Percentiles rank a stretch among this genome's conserved stretches.
phyloP scores from a whole-genome alignment of 2,888 invertebrate species.

The Agriopis leucophaearia region DNA sequence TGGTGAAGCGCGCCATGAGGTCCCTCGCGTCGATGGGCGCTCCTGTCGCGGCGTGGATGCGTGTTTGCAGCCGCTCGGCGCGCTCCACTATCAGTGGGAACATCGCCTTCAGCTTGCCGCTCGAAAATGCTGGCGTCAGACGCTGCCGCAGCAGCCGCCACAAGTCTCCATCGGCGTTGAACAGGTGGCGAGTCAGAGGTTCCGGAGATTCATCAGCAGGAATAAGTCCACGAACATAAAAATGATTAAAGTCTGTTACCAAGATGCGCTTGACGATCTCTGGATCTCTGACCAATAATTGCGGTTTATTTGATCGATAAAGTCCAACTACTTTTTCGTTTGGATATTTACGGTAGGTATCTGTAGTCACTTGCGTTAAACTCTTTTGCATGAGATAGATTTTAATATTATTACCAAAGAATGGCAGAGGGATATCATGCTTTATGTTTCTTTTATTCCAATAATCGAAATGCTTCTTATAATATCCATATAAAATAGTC shows the following conservation, averaged over 20 bases:
- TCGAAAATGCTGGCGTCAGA: constrained; percentile 68
- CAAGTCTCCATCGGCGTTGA: constrained; percentile 65
- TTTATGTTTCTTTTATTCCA: constrained; percentile 60
- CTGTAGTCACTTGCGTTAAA: constrained; percentile 51
- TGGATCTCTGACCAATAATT: constrained; percentile 64
- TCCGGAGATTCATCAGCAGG: constrained; percentile 53
- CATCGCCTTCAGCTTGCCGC: constrained; percentile 69
- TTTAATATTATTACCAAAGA: constrained; percentile 56
- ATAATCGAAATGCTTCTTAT: constrained; percentile 59
- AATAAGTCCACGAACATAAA: constrained; percentile 60
- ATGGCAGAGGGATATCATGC: constrained; percentile 56
- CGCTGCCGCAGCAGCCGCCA: constrained; percentile 69
- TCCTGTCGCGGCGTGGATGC: constrained; percentile 50
- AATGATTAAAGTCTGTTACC: constrained; percentile 59
- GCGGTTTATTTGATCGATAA: constrained; percentile 53
- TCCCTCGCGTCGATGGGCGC: constrained; percentile 61
- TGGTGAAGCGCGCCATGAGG: constrained; percentile 69
- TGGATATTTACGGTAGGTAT: constrained; percentile 62
- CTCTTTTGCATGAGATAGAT: constrained; percentile 54
- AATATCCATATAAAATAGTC: constrained; percentile 51
- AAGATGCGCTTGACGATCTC: constrained; percentile 61
- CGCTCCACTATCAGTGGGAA: constrained; percentile 67
- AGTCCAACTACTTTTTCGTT: constrained; percentile 62
- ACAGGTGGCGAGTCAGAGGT: constrained; percentile 62
- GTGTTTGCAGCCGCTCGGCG: constrained; percentile 59